These are phyloP conservation scores for Chiloscyllium punctatum DNA, from an alignment of 2,797 vertebrate genomes.

Conservation along the genomic window DNA sequence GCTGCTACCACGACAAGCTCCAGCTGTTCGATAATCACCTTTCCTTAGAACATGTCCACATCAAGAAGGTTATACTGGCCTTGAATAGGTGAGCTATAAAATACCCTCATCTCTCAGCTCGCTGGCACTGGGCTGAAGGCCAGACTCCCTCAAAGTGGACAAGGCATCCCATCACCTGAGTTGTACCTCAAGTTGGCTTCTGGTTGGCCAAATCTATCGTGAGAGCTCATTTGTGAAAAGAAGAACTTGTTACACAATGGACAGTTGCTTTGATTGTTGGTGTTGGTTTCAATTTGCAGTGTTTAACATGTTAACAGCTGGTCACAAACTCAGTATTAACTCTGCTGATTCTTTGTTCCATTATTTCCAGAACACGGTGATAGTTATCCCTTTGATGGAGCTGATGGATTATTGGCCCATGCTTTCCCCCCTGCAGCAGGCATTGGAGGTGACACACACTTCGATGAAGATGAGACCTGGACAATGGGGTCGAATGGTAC, in stretches of 20 bases:
- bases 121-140: too few species aligned
- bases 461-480: constrained; percentile 84
- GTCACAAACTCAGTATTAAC: constrained; percentile 23
- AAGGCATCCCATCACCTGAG: background rate
- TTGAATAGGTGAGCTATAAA: background rate
- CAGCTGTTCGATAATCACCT: background rate
- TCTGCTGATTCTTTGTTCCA: constrained; percentile 20
- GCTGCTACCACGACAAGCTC: too few species aligned
- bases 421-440: constrained; percentile 72
- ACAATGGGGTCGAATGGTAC: constrained; percentile 55
- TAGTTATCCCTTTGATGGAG: constrained; percentile 73
- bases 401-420: constrained; percentile 71
- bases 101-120: background rate
- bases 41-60: background rate
- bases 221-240: background rate
- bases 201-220: background rate
- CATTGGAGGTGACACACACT: constrained; percentile 76
- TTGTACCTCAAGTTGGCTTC: background rate
- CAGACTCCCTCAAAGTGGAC: background rate
- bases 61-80: background rate
- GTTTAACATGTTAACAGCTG: background rate
- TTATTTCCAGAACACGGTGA: constrained; percentile 67
- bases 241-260: background rate
- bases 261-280: background rate
- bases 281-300: background rate